A percentile compares a stretch with the other conserved stretches of the same genome.
These are phyloP conservation scores for Merluccius polli DNA, from an alignment of 2,797 vertebrate genomes.

Conservation along the genomic window DNA sequence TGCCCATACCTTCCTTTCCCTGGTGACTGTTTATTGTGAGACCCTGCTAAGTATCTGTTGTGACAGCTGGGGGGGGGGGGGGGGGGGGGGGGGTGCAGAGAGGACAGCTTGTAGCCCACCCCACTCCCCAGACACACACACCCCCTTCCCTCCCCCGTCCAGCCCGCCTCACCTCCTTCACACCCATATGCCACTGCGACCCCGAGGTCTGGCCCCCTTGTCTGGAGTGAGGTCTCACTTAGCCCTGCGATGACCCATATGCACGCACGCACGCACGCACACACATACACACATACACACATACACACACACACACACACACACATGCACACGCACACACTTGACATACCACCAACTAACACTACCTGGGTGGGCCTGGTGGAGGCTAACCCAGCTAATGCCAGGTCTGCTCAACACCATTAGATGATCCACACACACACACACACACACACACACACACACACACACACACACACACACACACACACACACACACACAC, in stretches of 20 bases:
- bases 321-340: not conserved
- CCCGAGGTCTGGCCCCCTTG: constrained; percentile 54
- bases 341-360: not conserved
- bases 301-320: constrained; percentile 10
- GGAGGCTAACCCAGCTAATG: not conserved
- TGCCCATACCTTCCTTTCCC: constrained; percentile 45
- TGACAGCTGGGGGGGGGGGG: constrained; percentile 70
- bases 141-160: constrained; percentile 14
- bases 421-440: not conserved
- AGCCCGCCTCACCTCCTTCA: constrained; percentile 55
- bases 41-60: constrained; percentile 74
- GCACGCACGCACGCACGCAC: constrained; percentile 19
- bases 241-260: constrained; percentile 49
- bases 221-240: constrained; percentile 69
- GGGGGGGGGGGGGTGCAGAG: constrained; percentile 58
- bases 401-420: not conserved
- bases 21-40: constrained; percentile 68
- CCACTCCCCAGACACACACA: not conserved
- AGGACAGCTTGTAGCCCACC: constrained; percentile 50
- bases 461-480: not conserved
- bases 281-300: constrained; percentile 4
- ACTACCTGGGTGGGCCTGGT: not conserved
- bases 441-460: not conserved
- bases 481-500: not conserved
- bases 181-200: constrained; percentile 62